Evolutionary conservation across 2,888 invertebrate species (phyloP), one percentile per base, ranked within the genome.

Genomic region (Polylopha cassiicola): DNA sequence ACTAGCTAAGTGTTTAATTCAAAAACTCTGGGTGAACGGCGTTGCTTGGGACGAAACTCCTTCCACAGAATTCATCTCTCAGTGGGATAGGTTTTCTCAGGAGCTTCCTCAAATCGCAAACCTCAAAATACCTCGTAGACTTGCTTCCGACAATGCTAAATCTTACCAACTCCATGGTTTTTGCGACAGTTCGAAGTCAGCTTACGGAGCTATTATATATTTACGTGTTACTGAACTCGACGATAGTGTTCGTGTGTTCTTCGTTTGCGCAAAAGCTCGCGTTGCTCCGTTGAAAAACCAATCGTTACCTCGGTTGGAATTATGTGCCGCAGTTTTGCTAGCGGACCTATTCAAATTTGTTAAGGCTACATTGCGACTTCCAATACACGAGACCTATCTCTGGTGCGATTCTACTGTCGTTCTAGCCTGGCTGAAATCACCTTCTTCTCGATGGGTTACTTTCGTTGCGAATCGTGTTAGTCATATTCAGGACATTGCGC

Each of bases 161-260:
- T 6, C 10, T 7, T 42, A 53, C 2, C 42, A 49, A 15, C 21
- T 55, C 18, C 30, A 43, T 3, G 50, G 48, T 3, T 55, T 48
- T 18, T 46, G 46, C 11, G 51, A 53, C 24, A 49, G 50, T 15
- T 48, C 46, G 22, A 46, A 50, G 26, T 48, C 49, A 11, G 48
- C 46, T 1, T 48, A 47, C 29, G 37, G 48, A 1, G 46, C 48
- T 15, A 39, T 48, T 14, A 33, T 49, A 11, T 49, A 48, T 20
- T 24, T 26, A 1, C 30, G 31, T 9, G 22, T 17, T 2, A 16
- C 8, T 4, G 26, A 34, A 17, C 38, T 44, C 20, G 9, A 30
- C 3, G 45, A 36, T 2, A 11, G 31, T 1, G 9, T 11, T 1
- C 11, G 13, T 1, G 8, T 26, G 11, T 47, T 26, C 0, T 15